These are phyloP conservation scores for Labroides dimidiatus DNA, from an alignment of 2,797 vertebrate genomes.

Conservation along the genomic window DNA sequence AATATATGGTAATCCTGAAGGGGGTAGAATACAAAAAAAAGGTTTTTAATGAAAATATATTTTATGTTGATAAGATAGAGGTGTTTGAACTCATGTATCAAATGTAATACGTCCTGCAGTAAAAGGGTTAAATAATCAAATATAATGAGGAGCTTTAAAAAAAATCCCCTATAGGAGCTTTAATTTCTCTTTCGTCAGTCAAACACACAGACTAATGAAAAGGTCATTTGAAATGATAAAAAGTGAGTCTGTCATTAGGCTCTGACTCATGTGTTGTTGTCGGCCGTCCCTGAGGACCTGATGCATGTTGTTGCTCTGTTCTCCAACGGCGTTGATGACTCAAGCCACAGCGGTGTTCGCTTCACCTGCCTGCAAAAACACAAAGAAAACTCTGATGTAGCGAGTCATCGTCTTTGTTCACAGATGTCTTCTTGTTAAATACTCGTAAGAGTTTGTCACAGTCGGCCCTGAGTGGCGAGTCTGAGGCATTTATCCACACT, in stretches of 20 bases:
- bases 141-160: too few species aligned
- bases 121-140: too few species aligned
- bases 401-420: neutral
- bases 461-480: neutral
- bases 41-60: too few species aligned
- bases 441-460: constrained; percentile 2
- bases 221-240: constrained; percentile 13
- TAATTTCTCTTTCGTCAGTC: neutral
- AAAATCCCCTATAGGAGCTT: too few species aligned
- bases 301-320: constrained; percentile 45
- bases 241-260: constrained; percentile 8
- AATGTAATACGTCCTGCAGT: too few species aligned
- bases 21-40: too few species aligned
- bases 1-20: too few species aligned
- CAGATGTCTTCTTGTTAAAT: constrained; percentile 2
- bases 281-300: constrained; percentile 39
- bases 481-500: constrained; percentile 12
- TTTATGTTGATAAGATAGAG: too few species aligned
- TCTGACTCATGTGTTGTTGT: constrained; percentile 43
- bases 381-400: neutral
- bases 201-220: neutral
- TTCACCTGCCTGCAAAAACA: neutral
- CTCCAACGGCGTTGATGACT: constrained; percentile 10
- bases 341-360: constrained; percentile 9
- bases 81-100: too few species aligned